Evolutionary conservation across 2,797 vertebrate genomes (phyloP), one percentile per base, ranked within the genome.

Genomic region (Phylloscopus collybita): DNA sequence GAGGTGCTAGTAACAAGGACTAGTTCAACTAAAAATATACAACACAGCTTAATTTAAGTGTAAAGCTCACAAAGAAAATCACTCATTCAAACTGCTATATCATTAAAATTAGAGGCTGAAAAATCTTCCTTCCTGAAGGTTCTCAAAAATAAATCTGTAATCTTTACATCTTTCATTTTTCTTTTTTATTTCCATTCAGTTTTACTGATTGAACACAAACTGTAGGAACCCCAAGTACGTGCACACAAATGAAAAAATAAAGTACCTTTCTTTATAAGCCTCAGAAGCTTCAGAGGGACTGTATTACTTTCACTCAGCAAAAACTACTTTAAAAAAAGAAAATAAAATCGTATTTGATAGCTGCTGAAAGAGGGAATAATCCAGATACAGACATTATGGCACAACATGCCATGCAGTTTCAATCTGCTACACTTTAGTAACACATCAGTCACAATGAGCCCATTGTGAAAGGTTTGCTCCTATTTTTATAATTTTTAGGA

Each of bases 171-270:
- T 86, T 92, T 94, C 30, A 20, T 94, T 96, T 97, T 95, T 96
- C 76, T 84, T 96, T 97, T 97, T 95, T 96, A 94, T 96, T 93
- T 94, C 81, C 50, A 83, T 89, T 96, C 82, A 49, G 8, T 95
- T 94, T 95, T 93, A 95, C 75, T 74, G 74, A 93, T 66, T 87
- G 93, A 95, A 67, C 67, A 72, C 84, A 92, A 95, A 96, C 76
- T 90, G 21, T 64, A 94, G 92, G 69, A 61, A 92, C 34, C 13
- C 27, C 10, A 17, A 88, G 40, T 69, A 32, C 27, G 57, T 76
- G 64, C 61, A 80, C 11, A 7, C 29, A 79, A 82, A 88, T 86
- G 91, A 94, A 96, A 97, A 96, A 96, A 91, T 57, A 83, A 96
- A 97, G 71, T 61, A 50, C 53, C 45, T 83, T 93, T 92, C 59